Evolutionary conservation across 2,797 vertebrate genomes (phyloP), one percentile per base, ranked within the genome.

Genomic region (Holocentrus rufus): DNA sequence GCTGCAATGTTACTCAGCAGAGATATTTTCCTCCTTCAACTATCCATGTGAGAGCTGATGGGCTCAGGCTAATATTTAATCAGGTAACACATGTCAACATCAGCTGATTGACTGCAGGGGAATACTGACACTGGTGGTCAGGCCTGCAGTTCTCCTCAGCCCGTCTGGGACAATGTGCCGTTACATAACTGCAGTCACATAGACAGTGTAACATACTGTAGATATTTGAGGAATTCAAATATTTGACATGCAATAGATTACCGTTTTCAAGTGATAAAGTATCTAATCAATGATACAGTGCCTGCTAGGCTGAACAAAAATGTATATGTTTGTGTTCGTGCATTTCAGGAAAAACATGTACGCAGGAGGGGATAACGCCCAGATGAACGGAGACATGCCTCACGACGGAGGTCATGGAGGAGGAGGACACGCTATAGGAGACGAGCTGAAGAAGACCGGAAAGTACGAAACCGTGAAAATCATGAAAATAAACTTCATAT

Each of bases 381-480:
- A 98, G 89, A 98, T 99, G 97, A 99, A 99, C 1, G 98, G 97
- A 56, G 96, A 97, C 80, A 95, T 92, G 0, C 96, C 95, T 65
- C 95, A 96, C 0, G 95, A 96, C 0, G 95, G 93, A 30, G 95
- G 95, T 0, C 95, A 96, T 0, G 96, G 96, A 10, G 94, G 95
- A 18, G 96, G 96, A 0, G 96, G 97, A 1, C 97, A 99, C 0
- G 94, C 92, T 0, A 87, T 93, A 0, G 94, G 95, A 0, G 96
- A 98, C 0, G 98, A 99, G 77, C 91, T 99, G 44, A 89, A 95
- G 81, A 95, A 95, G 74, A 99, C 96, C 0, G 98, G 98, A 86
- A 94, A 94, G 98, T 98, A 84, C 64, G 87, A 83, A 56, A 23
- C 47, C n/a, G 11, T 42, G 4, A 58, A n/a, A n/a, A n/a, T n/a